These are phyloP conservation scores for Epinotia nisella DNA, from an alignment of 2,888 invertebrate genomes.

Conservation along the genomic window DNA sequence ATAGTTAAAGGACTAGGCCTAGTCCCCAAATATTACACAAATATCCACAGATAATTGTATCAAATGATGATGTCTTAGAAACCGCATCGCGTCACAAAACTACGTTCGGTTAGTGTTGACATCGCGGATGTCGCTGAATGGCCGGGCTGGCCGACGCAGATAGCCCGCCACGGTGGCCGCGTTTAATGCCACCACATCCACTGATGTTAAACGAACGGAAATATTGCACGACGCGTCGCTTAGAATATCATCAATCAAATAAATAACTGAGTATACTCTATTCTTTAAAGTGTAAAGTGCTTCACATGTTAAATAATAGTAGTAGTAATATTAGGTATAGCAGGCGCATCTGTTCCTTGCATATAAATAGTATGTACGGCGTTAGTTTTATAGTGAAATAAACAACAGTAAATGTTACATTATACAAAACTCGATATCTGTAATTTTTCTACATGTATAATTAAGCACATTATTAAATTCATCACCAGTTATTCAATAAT, in stretches of 20 bases:
- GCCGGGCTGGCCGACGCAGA: slow-evolving; percentile 59
- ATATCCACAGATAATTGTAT: background rate
- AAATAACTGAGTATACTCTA: background rate
- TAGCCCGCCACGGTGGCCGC: slow-evolving; percentile 51
- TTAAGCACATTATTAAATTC: background rate
- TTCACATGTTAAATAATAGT: too few relatives aligned
- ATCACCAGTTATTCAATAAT: too few relatives aligned
- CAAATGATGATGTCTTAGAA: slow-evolving; percentile 3
- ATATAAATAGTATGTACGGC: too few relatives aligned
- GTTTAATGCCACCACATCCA: slow-evolving; percentile 35
- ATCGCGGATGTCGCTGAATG: slow-evolving; percentile 11
- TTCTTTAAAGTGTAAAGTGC: too few relatives aligned
- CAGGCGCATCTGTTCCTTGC: too few relatives aligned
- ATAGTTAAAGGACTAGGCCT: background rate
- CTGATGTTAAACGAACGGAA: slow-evolving; percentile 21
- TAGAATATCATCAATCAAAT: slow-evolving; percentile 5
- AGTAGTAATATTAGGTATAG: too few relatives aligned
- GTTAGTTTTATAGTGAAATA: too few relatives aligned
- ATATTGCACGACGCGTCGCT: slow-evolving; percentile 6
- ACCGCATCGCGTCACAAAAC: background rate
- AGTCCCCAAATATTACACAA: background rate
- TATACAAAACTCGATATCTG: background rate
- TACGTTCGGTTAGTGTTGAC: slow-evolving; percentile 27
- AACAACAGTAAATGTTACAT: too few relatives aligned
- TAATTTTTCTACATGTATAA: too few relatives aligned